Evolutionary conservation across 2,113 vertebrate species (phyloP), one percentile per base, ranked within the genome.

Genomic region (Pogonocichla stellata): DNA sequence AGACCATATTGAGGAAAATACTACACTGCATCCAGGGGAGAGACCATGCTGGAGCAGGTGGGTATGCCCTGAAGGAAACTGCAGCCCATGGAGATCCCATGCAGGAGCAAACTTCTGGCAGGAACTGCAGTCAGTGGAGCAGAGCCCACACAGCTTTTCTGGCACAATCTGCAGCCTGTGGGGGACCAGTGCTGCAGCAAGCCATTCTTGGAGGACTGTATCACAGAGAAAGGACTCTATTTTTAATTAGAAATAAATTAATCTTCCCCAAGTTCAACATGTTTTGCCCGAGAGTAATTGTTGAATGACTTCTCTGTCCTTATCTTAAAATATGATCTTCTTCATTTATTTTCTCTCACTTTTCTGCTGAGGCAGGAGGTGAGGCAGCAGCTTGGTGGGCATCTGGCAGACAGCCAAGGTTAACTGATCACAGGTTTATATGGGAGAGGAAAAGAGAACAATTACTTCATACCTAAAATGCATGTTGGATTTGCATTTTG

Each of bases 81-180:
- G 19, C n/a, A 82, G 14, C 24, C 29, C 78, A 23, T 15, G 38
- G 40, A 81, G 28, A 56, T 10, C 10, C 9, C 7, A 43, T 19
- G 34, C 19, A 77, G 45, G 34, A 84, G 54, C 10, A 66, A 42
- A 54, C 3, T 42, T 38, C 72, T 53, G 73, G 6, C 23, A 60
- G 20, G 9, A 77, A 1, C 23, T 11, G n/a, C 33, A 62, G n/a
- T 19, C 43, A 15, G 0, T 50, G 31, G 20, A 75, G 31, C 19
- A 26, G 6, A 62, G 5, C 9, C 14, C 28, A 54, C 7, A 43
- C 14, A 54, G 5, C 23, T 70, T 65, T 80, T 54, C 26, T 48
- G 34, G 14, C 26, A 64, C 10, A 4, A 65, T 18, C 26, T 53
- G 16, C 2, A 3, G 14, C 17, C 20, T 19, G 2, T 9, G 12